These are phyloP conservation scores for Saguinus imperator DNA, from an alignment of 2,113 vertebrate species.

Conservation along the genomic window DNA sequence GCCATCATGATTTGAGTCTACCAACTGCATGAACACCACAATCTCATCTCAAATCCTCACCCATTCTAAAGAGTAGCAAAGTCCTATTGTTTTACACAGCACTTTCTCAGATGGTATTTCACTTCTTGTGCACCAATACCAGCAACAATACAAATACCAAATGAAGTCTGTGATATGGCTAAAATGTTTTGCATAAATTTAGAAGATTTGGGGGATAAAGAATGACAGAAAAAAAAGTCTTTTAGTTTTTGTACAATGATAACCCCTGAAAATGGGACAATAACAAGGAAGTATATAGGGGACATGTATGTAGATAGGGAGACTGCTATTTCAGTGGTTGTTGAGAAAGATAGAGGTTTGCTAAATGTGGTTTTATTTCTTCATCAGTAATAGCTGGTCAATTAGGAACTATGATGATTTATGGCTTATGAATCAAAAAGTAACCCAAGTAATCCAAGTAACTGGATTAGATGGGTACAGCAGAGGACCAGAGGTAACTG, in stretches of 20 bases:
- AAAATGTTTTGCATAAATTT: neutral
- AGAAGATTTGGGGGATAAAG: neutral
- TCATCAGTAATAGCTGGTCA: neutral
- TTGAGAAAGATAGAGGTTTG: neutral
- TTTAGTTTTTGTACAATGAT: neutral
- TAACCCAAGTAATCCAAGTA: no score
- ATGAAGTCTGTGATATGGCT: neutral
- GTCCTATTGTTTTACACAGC: neutral
- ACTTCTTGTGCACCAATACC: neutral
- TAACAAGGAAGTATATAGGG: neutral
- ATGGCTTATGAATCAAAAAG: neutral
- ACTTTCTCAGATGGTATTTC: neutral
- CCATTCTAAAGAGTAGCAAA: neutral
- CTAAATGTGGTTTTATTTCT: neutral
- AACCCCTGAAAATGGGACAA: neutral
- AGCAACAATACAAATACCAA: neutral
- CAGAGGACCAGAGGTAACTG: neutral
- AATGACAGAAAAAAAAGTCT: neutral
- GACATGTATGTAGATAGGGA: neutral
- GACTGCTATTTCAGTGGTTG: neutral
- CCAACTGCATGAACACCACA: neutral
- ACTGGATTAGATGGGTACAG: neutral
- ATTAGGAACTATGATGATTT: neutral
- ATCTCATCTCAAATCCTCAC: neutral
- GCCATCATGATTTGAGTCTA: neutral